Evolutionary conservation across 2,797 vertebrate genomes (phyloP).

Genomic region (Fistularia commersonii): DNA sequence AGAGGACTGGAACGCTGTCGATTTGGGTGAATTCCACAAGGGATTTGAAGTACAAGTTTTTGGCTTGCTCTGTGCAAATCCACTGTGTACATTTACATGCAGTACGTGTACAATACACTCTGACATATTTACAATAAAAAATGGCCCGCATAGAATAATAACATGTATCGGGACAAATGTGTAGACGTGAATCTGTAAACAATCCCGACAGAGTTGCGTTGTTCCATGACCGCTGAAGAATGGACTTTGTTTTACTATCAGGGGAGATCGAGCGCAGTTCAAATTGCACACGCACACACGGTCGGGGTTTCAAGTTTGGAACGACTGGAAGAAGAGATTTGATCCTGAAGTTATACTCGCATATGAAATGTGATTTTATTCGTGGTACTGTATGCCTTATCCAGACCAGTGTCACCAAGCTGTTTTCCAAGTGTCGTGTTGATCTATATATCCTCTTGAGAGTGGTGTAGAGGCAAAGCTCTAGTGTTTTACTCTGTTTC

Average conservation of each 20-base stretch:
- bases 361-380: too few species aligned
- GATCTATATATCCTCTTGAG: too few species aligned
- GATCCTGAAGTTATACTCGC: too few species aligned
- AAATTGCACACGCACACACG: conserved; percentile 56
- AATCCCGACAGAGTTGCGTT: conserved; percentile 35
- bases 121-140: conserved; percentile 3
- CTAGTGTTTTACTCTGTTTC: too few species aligned
- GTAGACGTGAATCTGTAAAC: conserved; percentile 9
- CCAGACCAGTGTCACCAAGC: too few species aligned
- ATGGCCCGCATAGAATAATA: neutral
- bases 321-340: too few species aligned
- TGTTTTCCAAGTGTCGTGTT: too few species aligned
- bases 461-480: too few species aligned
- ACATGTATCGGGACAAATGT: too few species aligned
- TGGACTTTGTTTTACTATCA: conserved; percentile 51
- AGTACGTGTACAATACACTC: conserved; percentile 8
- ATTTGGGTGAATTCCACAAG: conserved; percentile 62
- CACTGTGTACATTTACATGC: conserved; percentile 1
- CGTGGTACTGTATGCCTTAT: too few species aligned
- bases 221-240: conserved; percentile 56
- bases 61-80: conserved; percentile 40
- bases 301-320: conserved; percentile 59
- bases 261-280: conserved; percentile 51
- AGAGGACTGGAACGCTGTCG: conserved; percentile 57
- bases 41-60: conserved; percentile 52